Evolutionary conservation across 1,140 invertebrate genomes (phyloP), one percentile per base, ranked within the genome.

Genomic region (Pogonomyrmex barbatus): DNA sequence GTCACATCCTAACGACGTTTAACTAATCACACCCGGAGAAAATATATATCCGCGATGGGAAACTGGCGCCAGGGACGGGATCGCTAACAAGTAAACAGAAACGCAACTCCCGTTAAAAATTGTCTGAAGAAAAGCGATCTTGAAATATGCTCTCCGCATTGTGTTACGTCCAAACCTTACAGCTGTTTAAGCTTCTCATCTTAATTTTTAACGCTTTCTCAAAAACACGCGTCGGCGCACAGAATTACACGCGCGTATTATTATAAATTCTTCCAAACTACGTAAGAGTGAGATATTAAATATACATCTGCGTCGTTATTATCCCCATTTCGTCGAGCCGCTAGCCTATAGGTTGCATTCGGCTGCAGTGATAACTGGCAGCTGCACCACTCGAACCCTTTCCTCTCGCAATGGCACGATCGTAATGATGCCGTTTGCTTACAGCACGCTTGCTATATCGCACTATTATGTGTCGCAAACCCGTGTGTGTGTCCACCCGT

Each of bases 1-100:
- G 91, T 92, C 90, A 91, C 83, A 91, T 92, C 79, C 89, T 89
- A 92, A 91, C 89, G 92, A 92, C 91, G 91, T 93, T 93, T 93
- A 93, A 93, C 92, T 93, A 93, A 93, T 93, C 92, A 93, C 92
- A 65, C 75, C 71, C 65, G 82, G 88, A 89, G 86, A 91, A 91
- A 91, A 91, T 92, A 91, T 91, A 91, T 92, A 91, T 92, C 87
- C 82, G 90, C 82, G 85, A 89, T 86, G 85, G 84, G 85, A 86
- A 85, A 75, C 85, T 83, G 89, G 75, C 85, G 88, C 79, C 90
- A 58, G 67, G 76, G 63, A 88, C 67, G 63, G 36, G 17, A 9
- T 52, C 45, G 79, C 54, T 50, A 75, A 75, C 79, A 75, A 83
- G 54, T 60, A 75, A 73, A 75, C 68, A 75, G 79, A 75, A 82